These are phyloP conservation scores for Scaptomyza caliginosa DNA, from an alignment of 2,888 invertebrate genomes.

Conservation along the genomic window DNA sequence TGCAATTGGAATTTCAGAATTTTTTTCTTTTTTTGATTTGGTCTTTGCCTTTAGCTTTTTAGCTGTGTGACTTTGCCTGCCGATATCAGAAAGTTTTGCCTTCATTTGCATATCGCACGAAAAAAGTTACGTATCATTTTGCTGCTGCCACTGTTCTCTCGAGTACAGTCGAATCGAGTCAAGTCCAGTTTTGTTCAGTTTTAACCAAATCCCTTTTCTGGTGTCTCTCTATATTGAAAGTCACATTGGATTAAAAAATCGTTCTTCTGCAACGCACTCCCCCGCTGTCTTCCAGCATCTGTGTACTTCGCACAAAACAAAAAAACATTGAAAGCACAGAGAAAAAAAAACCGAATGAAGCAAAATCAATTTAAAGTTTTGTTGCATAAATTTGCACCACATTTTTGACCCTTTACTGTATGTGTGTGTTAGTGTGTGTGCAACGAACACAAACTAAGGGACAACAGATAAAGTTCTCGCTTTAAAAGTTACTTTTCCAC, in stretches of 20 bases:
- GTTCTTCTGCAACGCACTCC: neutral
- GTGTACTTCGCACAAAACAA: constrained; percentile 10
- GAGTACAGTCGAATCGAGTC: neutral
- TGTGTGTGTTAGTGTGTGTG: too few relatives aligned
- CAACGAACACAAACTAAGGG: constrained; percentile 22
- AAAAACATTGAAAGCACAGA: too few relatives aligned
- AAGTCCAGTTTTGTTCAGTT: constrained; percentile 13
- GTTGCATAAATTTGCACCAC: constrained; percentile 71
- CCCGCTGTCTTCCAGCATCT: neutral
- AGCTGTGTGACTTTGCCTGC: constrained; percentile 36
- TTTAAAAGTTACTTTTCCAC: constrained; percentile 28
- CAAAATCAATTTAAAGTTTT: constrained; percentile 76
- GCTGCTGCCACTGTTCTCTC: constrained; percentile 24
- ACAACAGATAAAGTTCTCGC: constrained; percentile 43
- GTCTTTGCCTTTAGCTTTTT: constrained; percentile 19
- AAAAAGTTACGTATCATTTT: constrained; percentile 68
- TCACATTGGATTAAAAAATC: constrained; percentile 72
- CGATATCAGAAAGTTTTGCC: constrained; percentile 63
- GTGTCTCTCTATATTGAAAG: constrained; percentile 54
- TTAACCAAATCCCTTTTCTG: constrained; percentile 49
- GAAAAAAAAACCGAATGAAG: constrained; percentile 25
- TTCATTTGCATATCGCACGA: constrained; percentile 74
- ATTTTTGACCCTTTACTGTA: constrained; percentile 47
- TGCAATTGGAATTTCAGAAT: constrained; percentile 49
- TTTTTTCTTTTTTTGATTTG: constrained; percentile 14